Evolutionary conservation across 2,888 invertebrate genomes (phyloP), one percentile per base, ranked within the genome.

Genomic region (Lycia hirtaria): DNA sequence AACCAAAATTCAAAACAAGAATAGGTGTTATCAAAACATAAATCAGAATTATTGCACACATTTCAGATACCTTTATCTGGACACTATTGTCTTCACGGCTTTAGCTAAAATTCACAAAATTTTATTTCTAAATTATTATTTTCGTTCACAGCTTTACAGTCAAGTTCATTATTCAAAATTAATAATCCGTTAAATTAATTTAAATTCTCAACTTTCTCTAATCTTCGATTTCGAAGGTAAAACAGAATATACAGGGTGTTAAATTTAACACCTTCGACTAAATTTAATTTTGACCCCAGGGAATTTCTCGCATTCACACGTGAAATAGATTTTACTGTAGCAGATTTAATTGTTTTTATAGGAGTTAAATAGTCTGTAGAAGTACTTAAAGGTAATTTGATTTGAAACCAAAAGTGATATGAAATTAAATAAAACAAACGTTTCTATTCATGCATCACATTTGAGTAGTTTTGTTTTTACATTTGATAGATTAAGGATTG

Each of bases 151-250:
- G 50, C 33, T 41, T 30, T 35, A 44, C 15, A 45, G 38, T 43
- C 14, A 47, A 47, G 83, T 85, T 85, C 85, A 84, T 87, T 85
- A 87, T 82, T 86, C 83, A 85, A 86, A 87, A 87, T 88, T 89
- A 90, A 88, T 89, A 88, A 89, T 86, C 86, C 86, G 80, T 79
- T 78, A 86, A 89, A 91, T 90, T 86, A 85, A 90, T 86, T 87
- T 83, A 77, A 84, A 86, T 83, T 77, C 71, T 72, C 86, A 57
- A 88, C 80, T 88, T 87, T 81, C 74, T 75, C 72, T 78, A 83
- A 84, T 83, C 83, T 83, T 80, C 69, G 76, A 73, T 75, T 77
- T 73, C 64, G 63, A 69, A 75, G 75, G 72, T 76, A 70, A 73
- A 78, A 76, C 73, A 65, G 55, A 67, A 72, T 72, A 68, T 78